phyloP scores from a whole-genome alignment of 1,140 invertebrate genomes.

The Dinothrombium tinctorium region DNA sequence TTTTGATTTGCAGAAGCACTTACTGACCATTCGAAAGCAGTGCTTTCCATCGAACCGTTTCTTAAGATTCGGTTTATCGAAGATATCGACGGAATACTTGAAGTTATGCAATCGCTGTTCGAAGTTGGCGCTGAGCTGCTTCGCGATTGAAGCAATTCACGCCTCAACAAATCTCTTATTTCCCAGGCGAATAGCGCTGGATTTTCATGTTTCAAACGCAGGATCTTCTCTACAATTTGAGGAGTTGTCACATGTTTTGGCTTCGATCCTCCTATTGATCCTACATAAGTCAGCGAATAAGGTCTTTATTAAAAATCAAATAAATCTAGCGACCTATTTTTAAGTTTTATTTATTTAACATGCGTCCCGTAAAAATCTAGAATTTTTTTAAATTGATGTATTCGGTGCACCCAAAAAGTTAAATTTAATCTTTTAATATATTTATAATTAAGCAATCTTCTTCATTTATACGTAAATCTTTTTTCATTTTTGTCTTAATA shows the following conservation, averaged over 20 bases:
- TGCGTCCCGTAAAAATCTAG: no score
- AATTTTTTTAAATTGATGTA: no score
- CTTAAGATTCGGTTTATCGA: constrained; percentile 10
- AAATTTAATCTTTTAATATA: no score
- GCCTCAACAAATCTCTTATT: constrained; percentile 58
- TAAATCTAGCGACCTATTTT: neutral
- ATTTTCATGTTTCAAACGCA: constrained; percentile 69
- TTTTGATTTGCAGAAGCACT: neutral
- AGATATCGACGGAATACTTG: constrained; percentile 7
- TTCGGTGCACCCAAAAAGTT: no score
- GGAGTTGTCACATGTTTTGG: constrained; percentile 84
- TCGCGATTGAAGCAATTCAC: constrained; percentile 16
- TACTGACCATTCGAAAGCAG: neutral
- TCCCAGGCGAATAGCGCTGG: constrained; percentile 82
- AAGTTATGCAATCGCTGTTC: neutral
- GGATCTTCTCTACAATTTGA: constrained; percentile 69
- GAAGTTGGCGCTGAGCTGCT: neutral
- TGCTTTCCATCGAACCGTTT: neutral
- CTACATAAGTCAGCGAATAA: neutral
- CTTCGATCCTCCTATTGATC: constrained; percentile 66
- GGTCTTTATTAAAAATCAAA: neutral
- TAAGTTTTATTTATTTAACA: neutral
- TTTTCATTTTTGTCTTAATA: no score
- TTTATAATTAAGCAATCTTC: no score
- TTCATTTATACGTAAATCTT: no score